Base-by-base conservation (phyloP, 2,888 invertebrate species). In the Clunio marinus region DNA sequence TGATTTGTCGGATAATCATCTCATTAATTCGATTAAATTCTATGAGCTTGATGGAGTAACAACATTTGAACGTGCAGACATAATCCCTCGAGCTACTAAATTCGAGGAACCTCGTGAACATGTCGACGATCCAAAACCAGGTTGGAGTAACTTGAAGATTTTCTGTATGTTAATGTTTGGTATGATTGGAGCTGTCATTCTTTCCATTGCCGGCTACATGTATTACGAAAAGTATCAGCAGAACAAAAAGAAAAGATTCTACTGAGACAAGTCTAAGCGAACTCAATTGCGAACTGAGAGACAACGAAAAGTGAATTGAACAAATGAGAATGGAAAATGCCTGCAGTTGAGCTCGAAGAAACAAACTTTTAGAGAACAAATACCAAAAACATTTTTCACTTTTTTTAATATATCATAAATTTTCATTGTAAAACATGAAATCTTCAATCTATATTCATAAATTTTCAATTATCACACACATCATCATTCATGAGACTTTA, bases 1-100 rank as follows among this genome's bases (percentile, higher is more conserved):
- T 1, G 97, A 99, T 77, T 81, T 99, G 55, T 88, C 91, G 70
- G 99, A 99, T 82, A 95, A 92, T 78, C 99, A 99, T 78, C 98
- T 99, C 78, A 84, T 99, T 70, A 83, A 94, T 70, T 88, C 94
- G 1, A 84, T 99, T 70, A 91, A 94, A 80, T 85, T 96, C 75
- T 98, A 90, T 76, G 96, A 98, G 77, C 82, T 98, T 69, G 96
- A 96, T 75, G 79, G 88, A 60, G 57, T 45, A 69, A 66, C 78
- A 86, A 85, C 82, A 82, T 87, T 88, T 76, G 91, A 92, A 73
- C 83, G 94, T 72, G 88, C 89, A 1, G 84, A 89, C 62, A 91
- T 98, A 70, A 81, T 91, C 41, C 97, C 97, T 59, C 89, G 91
- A 55, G 96, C 97, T 0, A 84, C 86, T n/a, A 86, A 86, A 51